A percentile compares a stretch with the other conserved stretches of the same genome.
phyloP scores from a whole-genome alignment of 2,888 invertebrate genomes.

The Mamestra brassicae region DNA sequence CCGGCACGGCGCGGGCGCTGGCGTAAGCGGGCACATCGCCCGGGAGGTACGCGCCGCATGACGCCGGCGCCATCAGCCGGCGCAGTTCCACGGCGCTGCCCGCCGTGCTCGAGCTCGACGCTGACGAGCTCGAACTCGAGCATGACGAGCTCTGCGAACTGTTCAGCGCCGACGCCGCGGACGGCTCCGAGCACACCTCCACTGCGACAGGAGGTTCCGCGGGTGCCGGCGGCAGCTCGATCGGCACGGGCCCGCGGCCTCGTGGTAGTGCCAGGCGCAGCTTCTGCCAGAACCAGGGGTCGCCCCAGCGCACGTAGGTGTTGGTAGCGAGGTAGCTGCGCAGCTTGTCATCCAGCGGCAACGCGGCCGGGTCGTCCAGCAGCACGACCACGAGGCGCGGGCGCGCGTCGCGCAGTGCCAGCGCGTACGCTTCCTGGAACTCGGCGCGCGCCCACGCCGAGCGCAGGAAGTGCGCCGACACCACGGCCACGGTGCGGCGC shows the following conservation, averaged over 20 bases:
- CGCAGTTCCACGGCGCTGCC: neutral
- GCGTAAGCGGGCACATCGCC: no score
- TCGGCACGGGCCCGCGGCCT: constrained; percentile 41
- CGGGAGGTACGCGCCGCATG: constrained; percentile 1
- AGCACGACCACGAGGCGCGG: constrained; percentile 94
- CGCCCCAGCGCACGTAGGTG: constrained; percentile 95
- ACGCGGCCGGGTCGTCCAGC: constrained; percentile 85
- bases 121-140: neutral
- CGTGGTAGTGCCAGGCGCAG: constrained; percentile 93
- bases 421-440: constrained; percentile 90
- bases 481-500: constrained; percentile 62
- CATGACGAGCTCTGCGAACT: neutral
- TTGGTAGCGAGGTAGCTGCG: constrained; percentile 93
- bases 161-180: neutral
- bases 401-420: constrained; percentile 84
- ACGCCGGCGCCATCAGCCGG: constrained; percentile 8
- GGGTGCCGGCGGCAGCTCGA: constrained; percentile 90
- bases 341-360: constrained; percentile 92
- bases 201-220: neutral
- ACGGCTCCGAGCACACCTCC: neutral
- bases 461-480: constrained; percentile 67
- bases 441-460: constrained; percentile 93
- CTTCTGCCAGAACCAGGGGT: constrained; percentile 96
- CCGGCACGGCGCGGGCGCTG: neutral
- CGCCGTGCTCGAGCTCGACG: neutral